These are phyloP conservation scores for Zaprionus inermis DNA, from an alignment of 1,140 invertebrate species.

Conservation along the genomic window DNA sequence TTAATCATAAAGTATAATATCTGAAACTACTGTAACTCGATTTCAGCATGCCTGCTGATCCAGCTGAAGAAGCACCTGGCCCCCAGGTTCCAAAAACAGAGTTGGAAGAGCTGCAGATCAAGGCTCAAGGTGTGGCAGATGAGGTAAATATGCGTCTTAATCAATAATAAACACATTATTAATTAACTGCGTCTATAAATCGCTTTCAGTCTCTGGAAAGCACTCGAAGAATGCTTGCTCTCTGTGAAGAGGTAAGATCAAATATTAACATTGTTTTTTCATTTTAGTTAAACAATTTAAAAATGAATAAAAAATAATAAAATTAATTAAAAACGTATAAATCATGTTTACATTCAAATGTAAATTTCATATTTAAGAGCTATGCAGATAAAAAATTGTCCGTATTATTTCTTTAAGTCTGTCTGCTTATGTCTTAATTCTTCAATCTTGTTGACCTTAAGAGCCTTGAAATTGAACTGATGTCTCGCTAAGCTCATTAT, in stretches of 20 bases:
- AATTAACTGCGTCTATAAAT: conserved; percentile 2
- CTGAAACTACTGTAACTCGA: background rate
- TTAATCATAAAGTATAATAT: background rate
- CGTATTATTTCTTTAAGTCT: background rate
- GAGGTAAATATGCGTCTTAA: conserved; percentile 87
- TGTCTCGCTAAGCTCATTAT: no score
- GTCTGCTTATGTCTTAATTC: no score
- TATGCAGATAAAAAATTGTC: no score
- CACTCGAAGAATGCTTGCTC: conserved; percentile 96
- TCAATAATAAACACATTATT: background rate
- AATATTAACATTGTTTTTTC: background rate
- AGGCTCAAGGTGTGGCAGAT: conserved; percentile 94
- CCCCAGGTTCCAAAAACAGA: conserved; percentile 92
- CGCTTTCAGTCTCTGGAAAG: conserved; percentile 93
- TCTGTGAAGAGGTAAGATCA: conserved; percentile 97
- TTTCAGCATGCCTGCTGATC: conserved; percentile 86
- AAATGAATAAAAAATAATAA: background rate
- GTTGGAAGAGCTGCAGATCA: conserved; percentile 95
- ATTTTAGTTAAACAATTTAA: background rate
- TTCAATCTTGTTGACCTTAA: no score
- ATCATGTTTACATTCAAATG: background rate
- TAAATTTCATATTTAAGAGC: background rate
- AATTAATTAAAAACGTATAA: background rate
- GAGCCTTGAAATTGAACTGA: no score
- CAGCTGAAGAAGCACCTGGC: conserved; percentile 83